These are phyloP conservation scores for Agonopterix heracliana DNA, from an alignment of 2,888 invertebrate genomes.

Conservation along the genomic window DNA sequence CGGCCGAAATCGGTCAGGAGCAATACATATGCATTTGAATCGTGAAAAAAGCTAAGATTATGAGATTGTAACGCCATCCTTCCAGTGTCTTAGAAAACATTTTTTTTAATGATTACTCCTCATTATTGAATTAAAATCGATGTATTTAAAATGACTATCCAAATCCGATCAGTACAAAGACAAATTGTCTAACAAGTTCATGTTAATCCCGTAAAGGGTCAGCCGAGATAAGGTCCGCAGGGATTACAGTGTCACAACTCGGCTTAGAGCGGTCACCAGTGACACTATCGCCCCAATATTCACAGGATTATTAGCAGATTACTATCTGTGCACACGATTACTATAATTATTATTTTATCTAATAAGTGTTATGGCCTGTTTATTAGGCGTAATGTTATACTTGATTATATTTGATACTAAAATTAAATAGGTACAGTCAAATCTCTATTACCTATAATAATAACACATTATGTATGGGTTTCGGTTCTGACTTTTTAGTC, in stretches of 20 bases:
- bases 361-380: not conserved
- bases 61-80: too few relatives aligned
- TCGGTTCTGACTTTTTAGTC: too few relatives aligned
- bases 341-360: slow-evolving; percentile 23
- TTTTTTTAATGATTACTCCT: too few relatives aligned
- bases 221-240: slow-evolving; percentile 49
- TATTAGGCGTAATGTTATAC: not conserved
- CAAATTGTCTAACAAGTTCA: slow-evolving; percentile 55
- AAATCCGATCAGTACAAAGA: not conserved
- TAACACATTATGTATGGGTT: too few relatives aligned
- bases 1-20: too few relatives aligned
- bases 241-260: slow-evolving; percentile 58
- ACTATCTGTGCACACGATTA: slow-evolving; percentile 42
- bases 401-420: too few relatives aligned
- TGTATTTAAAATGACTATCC: not conserved
- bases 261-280: slow-evolving; percentile 55
- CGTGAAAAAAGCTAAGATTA: too few relatives aligned
- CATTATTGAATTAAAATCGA: not conserved
- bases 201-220: slow-evolving; percentile 67
- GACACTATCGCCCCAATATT: slow-evolving; percentile 58
- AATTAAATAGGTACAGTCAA: too few relatives aligned
- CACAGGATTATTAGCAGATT: slow-evolving; percentile 50
- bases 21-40: too few relatives aligned
- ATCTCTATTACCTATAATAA: too few relatives aligned
- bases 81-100: too few relatives aligned